These are phyloP conservation scores for Lycophotia porphyrea DNA, from an alignment of 2,888 invertebrate genomes.

Conservation along the genomic window DNA sequence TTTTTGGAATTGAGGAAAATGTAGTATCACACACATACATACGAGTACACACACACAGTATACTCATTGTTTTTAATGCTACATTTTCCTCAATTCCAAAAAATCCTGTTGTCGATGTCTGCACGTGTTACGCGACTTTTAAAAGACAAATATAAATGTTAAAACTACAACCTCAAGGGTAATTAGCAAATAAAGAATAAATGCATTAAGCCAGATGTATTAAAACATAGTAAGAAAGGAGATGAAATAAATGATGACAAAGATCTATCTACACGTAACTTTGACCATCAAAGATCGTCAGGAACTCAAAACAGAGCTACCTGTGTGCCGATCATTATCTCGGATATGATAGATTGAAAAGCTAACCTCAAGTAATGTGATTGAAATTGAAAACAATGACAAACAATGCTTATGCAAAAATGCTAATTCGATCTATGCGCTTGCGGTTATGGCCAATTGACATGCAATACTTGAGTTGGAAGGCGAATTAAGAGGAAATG, in stretches of 20 bases:
- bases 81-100: constrained; percentile 9
- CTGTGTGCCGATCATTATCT: constrained; percentile 11
- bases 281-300: background rate
- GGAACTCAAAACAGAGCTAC: background rate
- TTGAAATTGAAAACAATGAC: constrained; percentile 22
- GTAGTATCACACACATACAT: too few relatives aligned
- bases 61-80: background rate
- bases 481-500: constrained; percentile 4
- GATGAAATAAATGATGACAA: background rate
- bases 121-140: background rate
- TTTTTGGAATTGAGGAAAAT: too few relatives aligned
- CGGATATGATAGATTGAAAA: constrained; percentile 4
- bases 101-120: background rate
- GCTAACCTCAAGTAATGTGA: constrained; percentile 19
- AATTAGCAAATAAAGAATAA: background rate
- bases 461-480: constrained; percentile 23
- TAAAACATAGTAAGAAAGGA: background rate
- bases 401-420: constrained; percentile 28
- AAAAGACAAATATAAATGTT: background rate
- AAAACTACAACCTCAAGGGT: background rate
- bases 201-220: background rate
- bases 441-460: background rate
- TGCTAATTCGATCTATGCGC: constrained; percentile 9
- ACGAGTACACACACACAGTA: too few relatives aligned
- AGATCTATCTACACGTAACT: background rate